Base-by-base conservation (phyloP, 2,113 vertebrate genomes). In the Microtus richardsoni region DNA sequence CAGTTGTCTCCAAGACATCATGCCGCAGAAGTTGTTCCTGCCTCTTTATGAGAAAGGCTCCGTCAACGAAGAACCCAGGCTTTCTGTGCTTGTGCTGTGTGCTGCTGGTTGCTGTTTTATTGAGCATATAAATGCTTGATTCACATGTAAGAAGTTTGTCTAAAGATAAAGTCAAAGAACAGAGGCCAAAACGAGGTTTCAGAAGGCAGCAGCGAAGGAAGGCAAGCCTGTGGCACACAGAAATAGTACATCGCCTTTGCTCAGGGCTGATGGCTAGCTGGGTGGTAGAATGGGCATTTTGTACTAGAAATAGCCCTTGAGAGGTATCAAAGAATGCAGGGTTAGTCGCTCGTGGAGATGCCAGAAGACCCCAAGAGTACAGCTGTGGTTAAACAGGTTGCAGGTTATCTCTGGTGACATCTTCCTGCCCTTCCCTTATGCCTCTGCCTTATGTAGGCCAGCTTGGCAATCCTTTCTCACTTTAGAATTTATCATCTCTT, bases 91-190 rank as follows among this genome's bases (percentile, higher is more conserved):
- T 41, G 28, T 52, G 21, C 17, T 73, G 13, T 33, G 8, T 4
- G 54, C 30, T 24, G 5, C 47, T 87, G 60, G 7, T 22, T 78
- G n/a, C 44, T 70, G 2, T 30, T 92, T 92, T 62, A 66, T 89
- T 82, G 24, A 26, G 9, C 36, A 49, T 52, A 39, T 49, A 95
- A 28, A 96, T 70, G 73, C 9, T 79, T 91, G 28, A 64, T 58
- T 89, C 79, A n/a, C 26, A 30, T 4, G 30, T 33, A 47, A 92
- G 39, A 87, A 75, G 44, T 28, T 85, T 28, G 47, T 64, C 77
- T 71, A 89, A 96, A 86, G n/a, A 91, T 70, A 19, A 75, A 87
- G n/a, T 84, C 49, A 79, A 82, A 64, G 47, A 85, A 71, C 26
- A 82, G 70, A 71, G n/a, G 6, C 62, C 84, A 87, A n/a, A 52